These are phyloP conservation scores for Papilio protenor DNA, from an alignment of 2,888 invertebrate species.

Conservation along the genomic window DNA sequence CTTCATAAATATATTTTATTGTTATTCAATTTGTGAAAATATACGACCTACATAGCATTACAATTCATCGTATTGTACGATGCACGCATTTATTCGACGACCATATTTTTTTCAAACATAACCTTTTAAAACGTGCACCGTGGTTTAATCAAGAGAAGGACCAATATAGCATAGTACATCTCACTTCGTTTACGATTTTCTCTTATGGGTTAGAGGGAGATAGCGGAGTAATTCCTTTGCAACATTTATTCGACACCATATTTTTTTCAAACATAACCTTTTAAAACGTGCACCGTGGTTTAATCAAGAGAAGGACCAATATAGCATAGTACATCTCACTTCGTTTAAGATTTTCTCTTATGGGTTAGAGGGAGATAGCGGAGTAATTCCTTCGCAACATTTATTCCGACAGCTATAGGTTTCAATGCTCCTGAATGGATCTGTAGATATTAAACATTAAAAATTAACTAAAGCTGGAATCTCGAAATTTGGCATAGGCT, in stretches of 20 bases:
- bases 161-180: neutral
- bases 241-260: neutral
- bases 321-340: neutral
- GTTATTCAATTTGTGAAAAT: too few relatives aligned
- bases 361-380: neutral
- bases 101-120: neutral
- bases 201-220: neutral
- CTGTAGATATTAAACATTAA: too few relatives aligned
- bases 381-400: neutral
- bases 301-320: neutral
- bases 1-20: neutral
- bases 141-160: neutral
- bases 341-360: neutral
- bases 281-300: neutral
- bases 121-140: conserved; percentile 3
- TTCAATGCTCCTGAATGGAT: neutral
- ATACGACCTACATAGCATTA: neutral
- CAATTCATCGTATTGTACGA: neutral
- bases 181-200: neutral
- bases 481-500: too few relatives aligned
- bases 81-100: neutral
- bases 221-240: neutral
- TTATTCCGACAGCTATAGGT: neutral
- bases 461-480: too few relatives aligned
- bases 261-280: conserved; percentile 2